phyloP scores from a whole-genome alignment of 2,797 vertebrate genomes.

The Peromyscus aztecus region DNA sequence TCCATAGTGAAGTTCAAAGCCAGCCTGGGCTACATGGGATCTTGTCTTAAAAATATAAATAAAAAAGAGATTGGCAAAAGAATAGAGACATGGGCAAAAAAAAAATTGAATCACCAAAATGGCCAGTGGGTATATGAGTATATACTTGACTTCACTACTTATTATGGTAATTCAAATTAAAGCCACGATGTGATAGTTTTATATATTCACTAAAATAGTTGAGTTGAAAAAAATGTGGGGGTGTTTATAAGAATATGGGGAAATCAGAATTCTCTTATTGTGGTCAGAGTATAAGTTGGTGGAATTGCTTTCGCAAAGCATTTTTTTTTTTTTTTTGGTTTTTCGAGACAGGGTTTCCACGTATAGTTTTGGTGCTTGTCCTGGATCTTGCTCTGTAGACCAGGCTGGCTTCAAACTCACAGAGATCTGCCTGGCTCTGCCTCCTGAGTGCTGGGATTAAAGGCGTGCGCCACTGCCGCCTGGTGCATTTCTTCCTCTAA shows the following conservation, averaged over 20 bases:
- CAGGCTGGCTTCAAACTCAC: too few species aligned
- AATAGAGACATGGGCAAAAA: background rate
- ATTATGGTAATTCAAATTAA: background rate
- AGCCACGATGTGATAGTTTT: background rate
- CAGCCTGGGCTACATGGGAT: background rate
- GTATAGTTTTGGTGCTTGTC: too few species aligned
- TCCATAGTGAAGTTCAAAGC: background rate
- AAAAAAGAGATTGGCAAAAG: background rate
- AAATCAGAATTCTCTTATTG: background rate
- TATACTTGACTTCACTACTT: background rate
- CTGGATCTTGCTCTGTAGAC: too few species aligned
- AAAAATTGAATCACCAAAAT: background rate
- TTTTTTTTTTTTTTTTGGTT: background rate
- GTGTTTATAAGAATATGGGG: background rate
- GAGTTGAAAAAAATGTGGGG: background rate
- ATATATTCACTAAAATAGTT: background rate
- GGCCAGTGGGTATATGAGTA: background rate
- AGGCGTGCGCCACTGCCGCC: too few species aligned
- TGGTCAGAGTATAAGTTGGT: background rate
- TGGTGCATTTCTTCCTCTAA: background rate
- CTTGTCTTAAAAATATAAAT: background rate
- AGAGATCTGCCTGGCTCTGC: too few species aligned
- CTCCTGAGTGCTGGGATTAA: too few species aligned
- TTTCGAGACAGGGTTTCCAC: too few species aligned
- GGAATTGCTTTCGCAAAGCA: background rate